These are phyloP conservation scores for Larimichthys polyactis DNA, from an alignment of 2,113 vertebrate species.

Conservation along the genomic window DNA sequence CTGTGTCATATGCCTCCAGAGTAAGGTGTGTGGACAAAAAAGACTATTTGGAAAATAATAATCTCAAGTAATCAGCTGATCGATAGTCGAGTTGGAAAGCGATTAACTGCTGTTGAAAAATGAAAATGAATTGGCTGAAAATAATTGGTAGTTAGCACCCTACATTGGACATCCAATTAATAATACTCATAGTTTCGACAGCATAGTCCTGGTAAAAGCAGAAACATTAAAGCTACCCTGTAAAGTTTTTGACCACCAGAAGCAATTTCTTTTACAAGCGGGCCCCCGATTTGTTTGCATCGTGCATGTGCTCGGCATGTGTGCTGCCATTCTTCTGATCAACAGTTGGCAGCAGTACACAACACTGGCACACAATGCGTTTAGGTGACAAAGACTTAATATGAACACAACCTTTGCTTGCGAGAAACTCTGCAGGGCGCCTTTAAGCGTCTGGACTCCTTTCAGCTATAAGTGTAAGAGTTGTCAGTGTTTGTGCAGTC, in stretches of 20 bases:
- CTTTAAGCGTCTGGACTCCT: background rate
- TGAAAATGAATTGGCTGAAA: no score
- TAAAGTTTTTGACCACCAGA: background rate
- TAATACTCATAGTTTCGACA: background rate
- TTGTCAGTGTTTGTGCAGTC: rapidly evolving
- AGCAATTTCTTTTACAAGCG: background rate
- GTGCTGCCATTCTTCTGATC: background rate
- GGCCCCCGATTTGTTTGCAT: background rate
- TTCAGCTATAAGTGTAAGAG: background rate
- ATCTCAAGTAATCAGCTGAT: background rate
- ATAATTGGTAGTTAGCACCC: no score
- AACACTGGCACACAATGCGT: background rate
- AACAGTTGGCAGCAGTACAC: background rate
- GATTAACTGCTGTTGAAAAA: background rate
- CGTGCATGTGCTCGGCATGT: background rate
- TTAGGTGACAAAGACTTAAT: slow-evolving; percentile 3
- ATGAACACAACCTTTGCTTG: background rate
- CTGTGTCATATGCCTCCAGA: background rate
- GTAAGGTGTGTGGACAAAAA: background rate
- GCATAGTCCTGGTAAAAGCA: background rate
- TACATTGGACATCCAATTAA: no score
- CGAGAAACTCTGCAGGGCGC: background rate
- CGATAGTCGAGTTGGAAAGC: background rate
- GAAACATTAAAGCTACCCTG: background rate
- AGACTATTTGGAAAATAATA: background rate